These are phyloP conservation scores for Cavia porcellus DNA, from an alignment of 2,113 vertebrate genomes.

Conservation along the genomic window DNA sequence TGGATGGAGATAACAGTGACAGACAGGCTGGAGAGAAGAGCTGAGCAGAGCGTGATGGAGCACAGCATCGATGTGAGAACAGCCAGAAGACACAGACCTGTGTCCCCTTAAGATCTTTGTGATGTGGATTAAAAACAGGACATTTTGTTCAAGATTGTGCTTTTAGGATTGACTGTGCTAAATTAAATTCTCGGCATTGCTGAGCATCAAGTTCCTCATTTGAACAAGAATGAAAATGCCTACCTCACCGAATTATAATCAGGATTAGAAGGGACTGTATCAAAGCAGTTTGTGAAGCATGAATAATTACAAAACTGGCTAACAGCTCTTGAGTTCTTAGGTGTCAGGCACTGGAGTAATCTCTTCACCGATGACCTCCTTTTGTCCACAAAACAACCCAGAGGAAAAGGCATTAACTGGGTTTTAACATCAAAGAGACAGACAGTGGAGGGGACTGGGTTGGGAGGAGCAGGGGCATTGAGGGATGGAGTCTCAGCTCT, in stretches of 20 bases:
- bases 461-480: background rate
- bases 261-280: background rate
- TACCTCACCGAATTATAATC: constrained; percentile 2
- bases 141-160: background rate
- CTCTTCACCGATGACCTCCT: constrained; percentile 53
- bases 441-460: background rate
- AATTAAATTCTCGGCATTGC: background rate
- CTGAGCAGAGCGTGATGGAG: background rate
- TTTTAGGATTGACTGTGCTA: background rate
- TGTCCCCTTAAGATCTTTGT: background rate
- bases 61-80: background rate
- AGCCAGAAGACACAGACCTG: background rate
- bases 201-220: background rate
- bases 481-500: background rate
- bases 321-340: constrained; percentile 43
- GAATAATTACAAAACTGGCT: constrained; percentile 36
- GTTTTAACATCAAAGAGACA: constrained; percentile 43
- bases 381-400: constrained; percentile 28
- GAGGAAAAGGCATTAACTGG: constrained; percentile 34
- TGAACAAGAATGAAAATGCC: background rate
- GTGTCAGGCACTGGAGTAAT: constrained; percentile 44
- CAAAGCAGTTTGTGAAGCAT: constrained; percentile 54
- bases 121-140: background rate
- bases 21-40: background rate
- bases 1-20: background rate